Base-by-base conservation (phyloP, 1,140 invertebrate genomes). In the Megathymus violae region DNA sequence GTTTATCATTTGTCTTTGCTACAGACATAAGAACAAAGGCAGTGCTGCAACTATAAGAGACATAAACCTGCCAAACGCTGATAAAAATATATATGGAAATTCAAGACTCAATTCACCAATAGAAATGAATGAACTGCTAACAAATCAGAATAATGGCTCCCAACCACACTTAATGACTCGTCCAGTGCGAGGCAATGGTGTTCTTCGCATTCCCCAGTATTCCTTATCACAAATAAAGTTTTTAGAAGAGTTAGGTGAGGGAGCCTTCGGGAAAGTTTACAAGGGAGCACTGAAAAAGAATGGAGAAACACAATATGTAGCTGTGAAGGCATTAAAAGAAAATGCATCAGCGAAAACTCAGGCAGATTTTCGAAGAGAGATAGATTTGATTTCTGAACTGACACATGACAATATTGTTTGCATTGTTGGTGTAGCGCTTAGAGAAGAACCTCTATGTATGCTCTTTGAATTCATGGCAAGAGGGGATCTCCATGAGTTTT, bases 391-490 rank as follows among this genome's bases (percentile, higher is more conserved):
- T 93, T 96, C 97, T 0, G 97, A 98, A 85, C 91, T 99, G 38
- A 94, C 96, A 54, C 98, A 99, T 92, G 97, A 97, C 0, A 99
- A 99, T 84, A 98, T 99, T 67, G 97, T 99, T 40, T 98, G 97
- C 89, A 94, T 99, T 44, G 92, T 99, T 11, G 98, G 98, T 0
- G 97, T 99, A 1, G 96, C 97, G 47, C 93, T 97, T 44, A 96
- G 96, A 69, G 96, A 98, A 54, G 96, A 98, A 75, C 98, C 98
- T 0, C 94, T 97, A 83, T 98, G 97, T 81, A 98, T 99, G 97
- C 91, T 99, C 1, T 99, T 99, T 91, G 98, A 99, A 85, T 98
- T 97, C 80, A 98, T 98, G 97, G 95, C 96, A 1, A 94, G 97
- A 79, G 98, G 98, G 1, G 98, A 99, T 91, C 90, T 99, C 5